These are phyloP conservation scores for Heliconius charithonia DNA, from an alignment of 2,888 invertebrate genomes.

Conservation along the genomic window DNA sequence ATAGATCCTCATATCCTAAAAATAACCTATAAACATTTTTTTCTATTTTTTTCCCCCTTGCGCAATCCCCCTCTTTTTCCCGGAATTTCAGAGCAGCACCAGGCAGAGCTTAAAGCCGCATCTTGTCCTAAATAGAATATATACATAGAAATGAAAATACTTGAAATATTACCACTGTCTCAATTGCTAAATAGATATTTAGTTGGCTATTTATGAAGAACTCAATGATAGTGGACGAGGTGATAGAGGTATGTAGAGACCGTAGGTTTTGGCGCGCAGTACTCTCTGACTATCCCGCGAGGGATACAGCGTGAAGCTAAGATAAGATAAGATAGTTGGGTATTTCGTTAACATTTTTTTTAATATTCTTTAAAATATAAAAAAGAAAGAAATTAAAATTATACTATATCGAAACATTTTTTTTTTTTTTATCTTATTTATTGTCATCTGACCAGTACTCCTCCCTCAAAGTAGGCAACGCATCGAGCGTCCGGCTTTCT, in stretches of 20 bases:
- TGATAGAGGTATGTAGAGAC: too few relatives aligned
- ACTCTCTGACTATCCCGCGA: too few relatives aligned
- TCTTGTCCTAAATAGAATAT: neutral
- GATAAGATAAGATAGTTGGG: too few relatives aligned
- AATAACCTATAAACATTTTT: too few relatives aligned
- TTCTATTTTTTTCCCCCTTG: too few relatives aligned
- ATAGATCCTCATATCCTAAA: too few relatives aligned
- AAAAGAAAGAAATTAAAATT: neutral
- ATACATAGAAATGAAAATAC: neutral
- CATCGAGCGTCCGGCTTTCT: conserved; percentile 46
- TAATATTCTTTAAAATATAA: too few relatives aligned
- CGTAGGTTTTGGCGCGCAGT: too few relatives aligned
- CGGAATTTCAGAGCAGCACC: too few relatives aligned
- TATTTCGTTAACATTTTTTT: too few relatives aligned
- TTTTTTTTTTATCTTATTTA: neutral
- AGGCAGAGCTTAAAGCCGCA: neutral
- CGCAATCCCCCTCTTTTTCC: too few relatives aligned
- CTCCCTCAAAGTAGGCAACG: conserved; percentile 42
- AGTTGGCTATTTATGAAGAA: neutral
- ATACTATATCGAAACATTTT: neutral
- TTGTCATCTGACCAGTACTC: conserved; percentile 5
- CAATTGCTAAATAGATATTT: neutral
- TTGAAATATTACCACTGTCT: neutral
- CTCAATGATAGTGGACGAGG: neutral
- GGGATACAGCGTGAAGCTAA: too few relatives aligned